phyloP scores from a whole-genome alignment of 2,797 vertebrate species.

The Girardinus metallicus region DNA sequence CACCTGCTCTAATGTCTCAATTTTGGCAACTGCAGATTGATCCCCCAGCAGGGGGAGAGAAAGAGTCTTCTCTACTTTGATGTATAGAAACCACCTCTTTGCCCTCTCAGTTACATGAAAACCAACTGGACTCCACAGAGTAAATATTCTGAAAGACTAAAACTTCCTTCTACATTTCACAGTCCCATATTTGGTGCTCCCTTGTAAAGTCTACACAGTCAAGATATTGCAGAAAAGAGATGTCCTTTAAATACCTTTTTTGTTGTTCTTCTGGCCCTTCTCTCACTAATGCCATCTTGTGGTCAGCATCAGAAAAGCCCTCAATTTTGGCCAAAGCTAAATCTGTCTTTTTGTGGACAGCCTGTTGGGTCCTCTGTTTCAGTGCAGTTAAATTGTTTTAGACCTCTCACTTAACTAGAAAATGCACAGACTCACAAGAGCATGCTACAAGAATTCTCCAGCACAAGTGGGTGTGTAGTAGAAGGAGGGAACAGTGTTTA shows the following conservation, averaged over 20 bases:
- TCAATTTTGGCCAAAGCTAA: not conserved
- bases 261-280: not conserved
- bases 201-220: not conserved
- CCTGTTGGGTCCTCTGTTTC: not conserved
- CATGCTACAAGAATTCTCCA: not conserved
- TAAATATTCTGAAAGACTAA: not conserved
- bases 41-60: too few relatives aligned
- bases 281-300: not conserved
- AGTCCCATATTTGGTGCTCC: not conserved
- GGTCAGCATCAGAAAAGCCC: not conserved
- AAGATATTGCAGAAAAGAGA: not conserved
- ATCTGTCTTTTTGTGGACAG: not conserved
- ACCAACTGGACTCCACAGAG: not conserved
- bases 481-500: slow-evolving; percentile 11
- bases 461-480: not conserved
- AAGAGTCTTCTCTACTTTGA: not conserved
- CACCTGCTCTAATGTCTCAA: too few relatives aligned
- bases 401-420: slow-evolving; percentile 24
- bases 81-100: not conserved
- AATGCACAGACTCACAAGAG: slow-evolving; percentile 5
- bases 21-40: too few relatives aligned
- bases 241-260: not conserved
- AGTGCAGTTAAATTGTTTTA: not conserved
- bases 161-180: not conserved
- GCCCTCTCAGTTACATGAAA: not conserved